Base-by-base conservation (phyloP, 2,888 invertebrate species). In the Drosophila koepferae region DNA sequence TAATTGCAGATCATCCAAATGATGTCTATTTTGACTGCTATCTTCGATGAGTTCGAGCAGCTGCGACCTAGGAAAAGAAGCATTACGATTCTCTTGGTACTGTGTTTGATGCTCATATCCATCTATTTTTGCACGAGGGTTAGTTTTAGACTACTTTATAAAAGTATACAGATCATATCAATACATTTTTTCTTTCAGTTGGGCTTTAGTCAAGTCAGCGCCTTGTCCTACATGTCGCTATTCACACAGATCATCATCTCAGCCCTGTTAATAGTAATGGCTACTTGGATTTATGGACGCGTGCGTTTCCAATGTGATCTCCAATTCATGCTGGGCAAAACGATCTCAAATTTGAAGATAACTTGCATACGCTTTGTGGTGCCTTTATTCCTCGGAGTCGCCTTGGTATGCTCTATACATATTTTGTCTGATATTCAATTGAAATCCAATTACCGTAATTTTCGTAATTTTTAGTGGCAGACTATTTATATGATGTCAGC, bases 251-350 rank as follows among this genome's bases (percentile, higher is more conserved):
- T 91, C 5, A 72, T 85, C 23, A 89, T 97, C 23, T 97, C 97
- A 77, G 94, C 96, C 4, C 94, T 97, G 67, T 97, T 98, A 93
- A 94, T 97, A 14, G 91, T 96, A 51, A 96, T 97, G 46, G 95
- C 97, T 14, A 96, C 96, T 2, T 98, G 97, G 96, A 95, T 96
- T 40, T 98, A 98, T 90, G 98, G 98, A 73, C 94, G 95, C 10
- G 92, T 94, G 18, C 94, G 94, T 69, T 94, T 96, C 63, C 94
- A 95, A 55, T 93, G 94, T 28, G 97, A 97, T 87, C 91, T 96
- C 0, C 94, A 95, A 82, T 96, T 96, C 91, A 96, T 97, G 96
- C 95, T 95, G 3, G 95, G 95, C 14, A 93, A 94, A 78, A 95
- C 95, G 58, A 92, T 96, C 59, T 91, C 92, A 59, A 94, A 94